Evolutionary conservation across 2,888 invertebrate species (phyloP), one percentile per base, ranked within the genome.

Genomic region (Rhimphoctona megacephalus): DNA sequence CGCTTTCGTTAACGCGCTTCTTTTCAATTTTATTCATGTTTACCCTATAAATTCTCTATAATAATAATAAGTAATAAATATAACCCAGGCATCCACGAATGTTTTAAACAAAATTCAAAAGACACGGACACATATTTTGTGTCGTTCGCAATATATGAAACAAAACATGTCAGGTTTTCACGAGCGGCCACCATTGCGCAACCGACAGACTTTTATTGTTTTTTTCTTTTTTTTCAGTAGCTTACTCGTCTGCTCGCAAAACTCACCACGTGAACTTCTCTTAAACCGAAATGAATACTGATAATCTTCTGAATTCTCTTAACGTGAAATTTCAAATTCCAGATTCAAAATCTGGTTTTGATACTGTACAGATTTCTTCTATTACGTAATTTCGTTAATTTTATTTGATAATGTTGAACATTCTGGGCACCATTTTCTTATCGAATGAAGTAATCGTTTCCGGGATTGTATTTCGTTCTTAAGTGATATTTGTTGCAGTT

Each of bases 31-130:
- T n/a, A 46, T n/a, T 54, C 67, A 80, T 76, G 73, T 83, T 7
- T 7, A 76, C 79, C 74, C 54, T 70, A 66, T 14, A 57, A 85
- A 83, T 79, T 80, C 64, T 76, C 64, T 80, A 80, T 54, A 61
- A 57, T 61, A 30, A 57, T 57, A 17, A 30, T 30, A 30, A n/a
- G 19, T 49, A n/a, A 49, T 49, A 19, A n/a, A 49, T 19, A 49
- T n/a, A 49, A 49, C 19, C 19, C n/a, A n/a, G 6, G n/a, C 5
- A 19, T 49, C 7, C 49, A 49, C 19, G 49, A 19, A 49, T n/a
- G 22, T 6, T 72, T n/a, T 5, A 54, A 36, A 9, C 9, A 36
- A 36, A 19, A 52, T 54, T 54, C n/a, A 25, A 43, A 67, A 43
- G 14, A 79, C n/a, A 22, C n/a, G 9, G 19, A 19, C 33, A 25